Conservation (phyloP, 2,797 vertebrate genomes). For the Tragelaphus oryx region DNA sequence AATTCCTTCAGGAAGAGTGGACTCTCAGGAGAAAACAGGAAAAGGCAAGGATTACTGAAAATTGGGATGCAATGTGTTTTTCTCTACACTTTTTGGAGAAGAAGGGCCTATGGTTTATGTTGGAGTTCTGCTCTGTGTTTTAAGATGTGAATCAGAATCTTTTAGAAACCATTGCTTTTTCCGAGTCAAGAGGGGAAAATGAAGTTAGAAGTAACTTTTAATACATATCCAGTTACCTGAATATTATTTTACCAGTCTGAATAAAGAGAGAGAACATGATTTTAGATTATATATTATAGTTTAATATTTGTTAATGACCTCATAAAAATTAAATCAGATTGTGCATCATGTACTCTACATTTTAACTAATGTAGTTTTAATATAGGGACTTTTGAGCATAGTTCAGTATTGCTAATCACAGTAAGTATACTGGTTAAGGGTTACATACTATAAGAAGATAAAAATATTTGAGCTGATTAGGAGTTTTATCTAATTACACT, state of each 20-base stretch:
- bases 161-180: conserved; percentile 7
- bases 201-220: conserved; percentile 43
- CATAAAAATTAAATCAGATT: conserved; percentile 38
- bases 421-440: not conserved
- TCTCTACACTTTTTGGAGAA: not conserved
- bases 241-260: conserved; percentile 47
- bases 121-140: conserved; percentile 26
- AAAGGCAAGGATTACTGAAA: not conserved
- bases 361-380: conserved; percentile 36
- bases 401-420: not conserved
- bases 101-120: not conserved
- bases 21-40: not conserved
- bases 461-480: conserved; percentile 1
- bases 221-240: conserved; percentile 13
- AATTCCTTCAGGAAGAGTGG: not conserved
- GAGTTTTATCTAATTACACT: conserved; percentile 39
- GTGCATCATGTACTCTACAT: not conserved
- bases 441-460: not conserved
- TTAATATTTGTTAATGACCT: conserved; percentile 37
- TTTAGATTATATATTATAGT: conserved; percentile 35
- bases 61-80: not conserved
- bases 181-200: conserved; percentile 30
- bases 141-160: conserved; percentile 18
- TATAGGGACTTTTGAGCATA: conserved; percentile 26
- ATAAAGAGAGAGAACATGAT: conserved; percentile 27